Evolutionary conservation across 2,797 vertebrate species (phyloP), one percentile per base, ranked within the genome.

Genomic region (Acestrorhynchus altus): DNA sequence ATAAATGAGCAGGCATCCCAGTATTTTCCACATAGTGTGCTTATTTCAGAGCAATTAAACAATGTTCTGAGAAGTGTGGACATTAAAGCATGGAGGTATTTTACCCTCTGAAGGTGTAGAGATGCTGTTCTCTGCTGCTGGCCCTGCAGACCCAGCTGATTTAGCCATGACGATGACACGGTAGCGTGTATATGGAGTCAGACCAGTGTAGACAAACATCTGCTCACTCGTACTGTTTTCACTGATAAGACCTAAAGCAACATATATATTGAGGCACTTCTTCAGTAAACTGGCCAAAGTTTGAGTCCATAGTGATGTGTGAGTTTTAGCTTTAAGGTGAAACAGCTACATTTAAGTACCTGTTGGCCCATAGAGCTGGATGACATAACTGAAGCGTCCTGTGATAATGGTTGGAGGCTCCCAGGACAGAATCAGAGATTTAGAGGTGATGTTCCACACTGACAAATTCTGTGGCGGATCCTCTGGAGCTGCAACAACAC

Each of bases 41-140:
- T 35, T 35, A 35, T 35, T 35, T 35, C 31, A 8, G 31, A 51
- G 46, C 22, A 11, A 20, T 18, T 26, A 16, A 7, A 22, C 26
- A 51, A 49, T 72, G 15, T 35, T 6, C 20, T 31, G 20, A 11
- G n/a, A 10, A 1, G 22, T 12, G 13, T 24, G 22, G 13, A 31
- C 76, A 1, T 24, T n/a, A 12, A 8, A 35, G 31, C 20, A 0
- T 46, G 57, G 31, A 51, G 49, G 49, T 68, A 11, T 65, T 22
- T 92, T 83, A 99, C 98, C 95, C 87, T 96, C 96, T 74, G 94
- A 91, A 71, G 93, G 92, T 82, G 97, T 99, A 74, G 92, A 90
- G 77, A 96, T 67, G 11, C 90, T 90, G 13, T 91, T 84, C 81
- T 92, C 89, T 5, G 91, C 86, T 77, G 93, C 94, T 46, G 98